These are phyloP conservation scores for Sinohyriopsis cumingii DNA, from an alignment of 2,888 invertebrate genomes.

Conservation along the genomic window DNA sequence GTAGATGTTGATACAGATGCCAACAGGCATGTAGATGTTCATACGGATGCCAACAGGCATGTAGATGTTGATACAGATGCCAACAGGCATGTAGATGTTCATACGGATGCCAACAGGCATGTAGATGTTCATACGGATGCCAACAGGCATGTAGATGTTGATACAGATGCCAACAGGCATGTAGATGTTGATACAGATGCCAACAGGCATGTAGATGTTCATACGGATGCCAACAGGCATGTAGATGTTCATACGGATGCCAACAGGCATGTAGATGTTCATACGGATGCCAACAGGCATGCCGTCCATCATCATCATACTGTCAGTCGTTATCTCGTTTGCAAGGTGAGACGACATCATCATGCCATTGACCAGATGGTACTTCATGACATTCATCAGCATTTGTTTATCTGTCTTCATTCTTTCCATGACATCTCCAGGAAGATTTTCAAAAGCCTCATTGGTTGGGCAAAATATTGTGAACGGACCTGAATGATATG, in stretches of 20 bases:
- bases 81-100: conserved; percentile 29
- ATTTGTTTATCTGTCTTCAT: conserved; percentile 37
- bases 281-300: conserved; percentile 32
- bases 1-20: conserved; percentile 44
- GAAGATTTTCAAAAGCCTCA: conserved; percentile 42
- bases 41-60: conserved; percentile 32
- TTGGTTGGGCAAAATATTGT: conserved; percentile 52
- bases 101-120: conserved; percentile 32
- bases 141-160: conserved; percentile 29
- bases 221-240: conserved; percentile 32
- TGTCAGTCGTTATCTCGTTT: conserved; percentile 40
- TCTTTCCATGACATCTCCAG: conserved; percentile 25
- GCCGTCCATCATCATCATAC: conserved; percentile 22
- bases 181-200: conserved; percentile 44
- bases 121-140: conserved; percentile 44
- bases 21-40: conserved; percentile 29
- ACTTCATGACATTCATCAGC: conserved; percentile 54
- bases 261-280: conserved; percentile 41
- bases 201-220: conserved; percentile 29
- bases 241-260: conserved; percentile 44
- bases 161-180: conserved; percentile 32
- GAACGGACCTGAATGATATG: conserved; percentile 38
- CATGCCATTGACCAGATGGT: conserved; percentile 67
- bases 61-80: conserved; percentile 44
- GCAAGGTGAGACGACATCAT: conserved; percentile 42